Conservation (phyloP, 1,140 invertebrate genomes). For the Drosophila sp. region DNA sequence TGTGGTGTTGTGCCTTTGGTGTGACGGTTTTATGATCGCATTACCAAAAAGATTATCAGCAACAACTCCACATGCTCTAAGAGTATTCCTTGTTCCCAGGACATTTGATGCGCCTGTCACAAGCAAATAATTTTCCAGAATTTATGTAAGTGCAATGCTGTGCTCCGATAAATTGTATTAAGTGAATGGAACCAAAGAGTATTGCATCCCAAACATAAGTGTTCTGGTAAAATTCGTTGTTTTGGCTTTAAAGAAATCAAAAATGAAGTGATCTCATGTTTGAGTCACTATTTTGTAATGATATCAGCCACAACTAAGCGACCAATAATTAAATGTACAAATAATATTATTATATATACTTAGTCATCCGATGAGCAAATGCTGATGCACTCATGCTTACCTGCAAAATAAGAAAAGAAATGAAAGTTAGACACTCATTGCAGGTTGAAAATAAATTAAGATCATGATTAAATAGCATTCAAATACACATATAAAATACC, state of each 20-base stretch:
- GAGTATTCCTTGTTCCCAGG: slow-evolving; percentile 32
- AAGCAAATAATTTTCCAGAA: slow-evolving; percentile 42
- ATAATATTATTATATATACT: slow-evolving; percentile 34
- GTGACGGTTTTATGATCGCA: slow-evolving; percentile 77
- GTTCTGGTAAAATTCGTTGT: not conserved
- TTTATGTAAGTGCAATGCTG: slow-evolving; percentile 52
- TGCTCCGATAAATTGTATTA: slow-evolving; percentile 23
- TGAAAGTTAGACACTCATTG: slow-evolving; percentile 20
- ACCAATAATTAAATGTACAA: slow-evolving; percentile 20
- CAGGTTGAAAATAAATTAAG: not conserved
- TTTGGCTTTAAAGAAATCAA: too few species aligned
- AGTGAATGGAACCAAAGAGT: slow-evolving; percentile 26
- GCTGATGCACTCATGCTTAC: slow-evolving; percentile 65
- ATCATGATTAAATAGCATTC: slow-evolving; percentile 12
- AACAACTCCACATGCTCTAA: not conserved
- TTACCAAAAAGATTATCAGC: slow-evolving; percentile 50
- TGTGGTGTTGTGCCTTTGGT: slow-evolving; percentile 64
- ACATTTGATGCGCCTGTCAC: slow-evolving; percentile 57
- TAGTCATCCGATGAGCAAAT: slow-evolving; percentile 60
- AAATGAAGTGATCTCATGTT: too few species aligned
- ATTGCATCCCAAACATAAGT: slow-evolving; percentile 8
- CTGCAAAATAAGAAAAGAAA: slow-evolving; percentile 52
- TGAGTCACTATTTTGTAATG: slow-evolving; percentile 60
- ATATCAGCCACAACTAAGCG: slow-evolving; percentile 46
- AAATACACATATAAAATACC: slow-evolving; percentile 2